Base-by-base conservation (phyloP, 2,797 vertebrate species). In the Fundulus diaphanus region DNA sequence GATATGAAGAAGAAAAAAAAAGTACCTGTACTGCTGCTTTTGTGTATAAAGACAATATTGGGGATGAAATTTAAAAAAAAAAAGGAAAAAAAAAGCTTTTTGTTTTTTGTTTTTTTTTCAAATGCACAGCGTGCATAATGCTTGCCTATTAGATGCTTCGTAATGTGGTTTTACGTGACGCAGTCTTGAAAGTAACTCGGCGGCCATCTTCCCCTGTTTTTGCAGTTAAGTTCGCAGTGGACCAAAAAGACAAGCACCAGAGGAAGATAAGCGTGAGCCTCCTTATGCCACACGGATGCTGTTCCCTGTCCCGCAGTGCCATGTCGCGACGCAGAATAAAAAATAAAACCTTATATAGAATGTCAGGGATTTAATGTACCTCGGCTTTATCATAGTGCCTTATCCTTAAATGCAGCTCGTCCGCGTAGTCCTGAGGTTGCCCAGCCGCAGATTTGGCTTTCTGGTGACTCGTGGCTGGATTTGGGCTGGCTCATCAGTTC, bases 311-410 rank as follows among this genome's bases (percentile, higher is more conserved):
- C 94, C 94, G 92, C 96, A 96, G 97, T 97, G 97, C 97, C 96
- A 96, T 96, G 96, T 97, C 77, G 85, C 90, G 89, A 93, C 93
- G 91, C 97, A 96, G 96, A 98, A 97, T 66, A 42, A 42, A 42
- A 63, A 15, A 31, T 40, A 13, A 65, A 65, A 65, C 40, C 24
- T n/a, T 44, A 42, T n/a, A 66, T 66, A 96, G 97, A 98, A 98
- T 97, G 97, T 99, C 98, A 99, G 98, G 97, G 98, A 99, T 98
- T 96, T 96, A 95, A 95, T 96, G 97, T 99, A 99, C 98, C 98
- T 99, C 98, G 96, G 97, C 97, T 99, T 98, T 97, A 98, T 98
- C 96, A 96, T 97, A 98, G 98, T 99, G 98, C 98, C 98, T 99
- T 99, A 99, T 97, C 91, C 92, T 93, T 83, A 90, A 93, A 94